Percentiles rank a stretch among this genome's conserved stretches.
These are phyloP conservation scores for Myotis lucifugus DNA, from an alignment of 2,113 vertebrate species.

Conservation along the genomic window DNA sequence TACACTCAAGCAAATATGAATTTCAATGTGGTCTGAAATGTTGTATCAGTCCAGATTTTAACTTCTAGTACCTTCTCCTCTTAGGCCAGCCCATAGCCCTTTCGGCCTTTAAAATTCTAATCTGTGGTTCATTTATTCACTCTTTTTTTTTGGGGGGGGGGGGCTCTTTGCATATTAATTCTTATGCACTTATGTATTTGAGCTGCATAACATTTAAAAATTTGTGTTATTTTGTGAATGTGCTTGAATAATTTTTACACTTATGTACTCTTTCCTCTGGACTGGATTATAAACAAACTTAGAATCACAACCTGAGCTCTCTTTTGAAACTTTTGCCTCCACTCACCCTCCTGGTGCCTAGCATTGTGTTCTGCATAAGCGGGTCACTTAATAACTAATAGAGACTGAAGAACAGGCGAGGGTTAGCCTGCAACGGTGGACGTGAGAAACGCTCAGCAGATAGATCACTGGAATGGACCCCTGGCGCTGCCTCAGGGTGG, in stretches of 20 bases:
- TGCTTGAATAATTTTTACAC: not conserved
- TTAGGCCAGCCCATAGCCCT: not conserved
- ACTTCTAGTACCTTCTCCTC: not conserved
- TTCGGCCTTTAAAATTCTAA: not conserved
- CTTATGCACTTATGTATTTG: not conserved
- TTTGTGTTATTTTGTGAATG: constrained; percentile 4
- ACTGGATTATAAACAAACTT: not conserved
- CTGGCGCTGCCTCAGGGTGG: not conserved
- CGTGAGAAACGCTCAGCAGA: not conserved
- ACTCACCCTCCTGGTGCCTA: not conserved
- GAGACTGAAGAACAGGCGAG: not conserved
- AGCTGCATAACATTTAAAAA: not conserved
- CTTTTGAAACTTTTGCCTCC: not conserved
- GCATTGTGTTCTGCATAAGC: not conserved
- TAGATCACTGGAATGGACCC: not conserved
- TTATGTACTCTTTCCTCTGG: not conserved
- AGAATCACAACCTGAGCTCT: not conserved
- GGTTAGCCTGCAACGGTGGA: not conserved
- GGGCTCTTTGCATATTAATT: not conserved
- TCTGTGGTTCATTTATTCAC: not conserved
- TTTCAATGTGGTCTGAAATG: not conserved
- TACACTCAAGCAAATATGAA: not conserved
- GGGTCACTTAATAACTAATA: not conserved
- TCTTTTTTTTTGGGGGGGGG: not conserved
- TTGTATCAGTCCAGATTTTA: not conserved